Evolutionary conservation across 2,888 invertebrate species (phyloP), one percentile per base, ranked within the genome.

Genomic region (Allygus modestus): DNA sequence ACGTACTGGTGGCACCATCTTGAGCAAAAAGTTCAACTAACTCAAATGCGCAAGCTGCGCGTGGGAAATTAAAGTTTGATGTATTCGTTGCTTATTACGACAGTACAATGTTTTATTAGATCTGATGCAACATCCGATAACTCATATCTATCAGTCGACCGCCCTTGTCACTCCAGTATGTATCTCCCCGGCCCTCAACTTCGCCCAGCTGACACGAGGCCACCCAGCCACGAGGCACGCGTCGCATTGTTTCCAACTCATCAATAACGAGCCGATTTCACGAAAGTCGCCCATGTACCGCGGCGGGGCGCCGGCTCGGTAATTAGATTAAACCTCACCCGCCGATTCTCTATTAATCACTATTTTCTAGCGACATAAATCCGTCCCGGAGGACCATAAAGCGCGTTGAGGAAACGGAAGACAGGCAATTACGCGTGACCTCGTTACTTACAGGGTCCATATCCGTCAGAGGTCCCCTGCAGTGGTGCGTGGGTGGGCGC

Each of bases 331-430:
- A 71, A 41, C 69, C 33, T 69, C 61, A 26, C 71, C 71, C 41
- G 9, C 71, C 20, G 33, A 71, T 23, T 41, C 71, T 41, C 71
- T 9, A 71, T 71, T 71, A 71, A 71, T 71, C 71, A 71, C 71
- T 71, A 71, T 71, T 71, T 71, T 71, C 41, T 41, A 71, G 23
- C 41, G 71, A 20, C 41, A 71, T 71, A 71, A 71, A 71, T 71
- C 71, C 71, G 71, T 71, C 71, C 71, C 71, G 41, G 37, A 71
- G 71, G 71, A 71, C 71, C 41, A 71, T 71, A 71, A 71, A 71
- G 71, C 26, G n/a, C n/a, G n/a, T n/a, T 41, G 41, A 71, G 71
- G 71, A 71, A 71, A 71, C 71, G 71, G 37, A 71, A 31, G 69
- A 69, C 41, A 71, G 71, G 37, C 71, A 71, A 71, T 71, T 41